A percentile compares a stretch with the other conserved stretches of the same genome.
phyloP scores from a whole-genome alignment of 2,888 invertebrate genomes.

The Cybosia mesomella region DNA sequence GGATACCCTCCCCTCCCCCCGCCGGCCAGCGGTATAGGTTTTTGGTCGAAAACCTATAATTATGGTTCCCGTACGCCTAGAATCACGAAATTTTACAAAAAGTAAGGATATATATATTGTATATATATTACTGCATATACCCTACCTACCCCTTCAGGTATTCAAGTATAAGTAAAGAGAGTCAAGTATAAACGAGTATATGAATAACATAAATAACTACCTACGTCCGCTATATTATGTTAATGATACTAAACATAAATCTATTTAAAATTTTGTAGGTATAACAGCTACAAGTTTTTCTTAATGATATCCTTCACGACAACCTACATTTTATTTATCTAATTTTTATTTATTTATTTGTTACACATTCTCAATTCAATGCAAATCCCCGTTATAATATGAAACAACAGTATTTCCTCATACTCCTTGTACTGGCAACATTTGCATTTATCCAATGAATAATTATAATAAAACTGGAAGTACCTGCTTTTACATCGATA shows the following conservation, averaged over 20 bases:
- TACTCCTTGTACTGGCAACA: not conserved
- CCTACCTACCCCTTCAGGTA: no score
- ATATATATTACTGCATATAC: no score
- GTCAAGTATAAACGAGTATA: no score
- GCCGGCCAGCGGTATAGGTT: no score
- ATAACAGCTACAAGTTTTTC: not conserved
- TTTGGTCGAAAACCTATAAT: no score
- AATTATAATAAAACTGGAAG: constrained; percentile 9
- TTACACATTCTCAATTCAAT: not conserved
- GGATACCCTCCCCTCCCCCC: no score
- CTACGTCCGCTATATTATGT: not conserved
- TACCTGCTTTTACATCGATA: not conserved
- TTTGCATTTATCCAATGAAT: constrained; percentile 17
- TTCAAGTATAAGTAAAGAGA: no score
- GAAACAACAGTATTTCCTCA: constrained; percentile 10
- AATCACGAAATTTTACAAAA: no score
- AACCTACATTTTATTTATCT: constrained; percentile 1
- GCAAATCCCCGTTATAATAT: not conserved
- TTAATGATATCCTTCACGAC: not conserved
- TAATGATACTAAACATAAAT: not conserved
- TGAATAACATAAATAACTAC: no score
- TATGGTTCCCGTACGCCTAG: no score
- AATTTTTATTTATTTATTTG: constrained; percentile 9
- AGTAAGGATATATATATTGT: no score
- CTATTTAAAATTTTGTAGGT: not conserved